phyloP scores from a whole-genome alignment of 2,797 vertebrate genomes.

The Semaprochilodus insignis region DNA sequence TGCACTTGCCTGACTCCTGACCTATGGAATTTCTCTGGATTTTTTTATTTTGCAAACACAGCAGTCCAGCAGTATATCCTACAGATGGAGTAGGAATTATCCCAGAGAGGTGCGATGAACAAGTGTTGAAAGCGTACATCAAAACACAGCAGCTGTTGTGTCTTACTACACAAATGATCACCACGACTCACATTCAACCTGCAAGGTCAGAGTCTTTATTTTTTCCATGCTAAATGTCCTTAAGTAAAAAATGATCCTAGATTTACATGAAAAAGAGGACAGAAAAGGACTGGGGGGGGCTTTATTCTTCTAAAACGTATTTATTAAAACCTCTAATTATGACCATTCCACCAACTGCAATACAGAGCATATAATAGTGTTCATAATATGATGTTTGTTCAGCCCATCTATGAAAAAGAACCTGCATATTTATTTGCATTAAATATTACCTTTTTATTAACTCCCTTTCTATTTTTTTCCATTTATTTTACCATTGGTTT shows the following conservation, averaged over 20 bases:
- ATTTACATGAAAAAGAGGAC: constrained; percentile 45
- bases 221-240: constrained; percentile 52
- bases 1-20: constrained; percentile 54
- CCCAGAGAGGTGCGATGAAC: constrained; percentile 49
- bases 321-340: background rate
- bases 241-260: constrained; percentile 62
- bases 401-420: too few species aligned
- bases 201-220: constrained; percentile 47
- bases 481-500: background rate
- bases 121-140: constrained; percentile 56
- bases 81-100: constrained; percentile 44
- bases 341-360: background rate
- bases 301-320: background rate
- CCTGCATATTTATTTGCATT: too few species aligned
- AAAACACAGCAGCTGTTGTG: constrained; percentile 28
- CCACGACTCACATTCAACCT: constrained; percentile 35
- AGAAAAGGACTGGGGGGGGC: constrained; percentile 41
- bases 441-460: too few species aligned
- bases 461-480: too few species aligned
- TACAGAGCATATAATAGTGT: background rate
- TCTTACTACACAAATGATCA: constrained; percentile 50
- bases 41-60: constrained; percentile 5
- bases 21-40: constrained; percentile 44
- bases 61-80: constrained; percentile 34
- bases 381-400: too few species aligned